phyloP scores from a whole-genome alignment of 2,888 invertebrate species.

The Cantharis lateralis region DNA sequence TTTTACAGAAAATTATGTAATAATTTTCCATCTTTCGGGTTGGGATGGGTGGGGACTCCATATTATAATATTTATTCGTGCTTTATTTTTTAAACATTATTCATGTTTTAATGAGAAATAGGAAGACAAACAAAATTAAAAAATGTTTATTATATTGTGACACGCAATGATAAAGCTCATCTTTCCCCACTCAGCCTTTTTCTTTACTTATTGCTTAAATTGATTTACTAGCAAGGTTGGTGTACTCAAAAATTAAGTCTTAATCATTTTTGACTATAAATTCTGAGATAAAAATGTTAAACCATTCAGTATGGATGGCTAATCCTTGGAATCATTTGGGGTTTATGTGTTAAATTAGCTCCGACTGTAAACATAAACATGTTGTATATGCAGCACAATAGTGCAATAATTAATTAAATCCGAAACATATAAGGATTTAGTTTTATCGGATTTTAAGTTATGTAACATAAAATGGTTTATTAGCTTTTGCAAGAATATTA shows the following conservation, averaged over 20 bases:
- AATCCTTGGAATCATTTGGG: not conserved
- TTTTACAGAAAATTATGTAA: not conserved
- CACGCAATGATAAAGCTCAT: not conserved
- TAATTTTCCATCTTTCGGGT: not conserved
- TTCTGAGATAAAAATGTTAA: not conserved
- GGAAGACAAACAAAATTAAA: not conserved
- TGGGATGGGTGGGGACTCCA: not conserved
- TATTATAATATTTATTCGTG: not conserved
- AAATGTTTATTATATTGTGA: not conserved
- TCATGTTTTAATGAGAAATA: not conserved
- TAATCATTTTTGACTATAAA: not conserved
- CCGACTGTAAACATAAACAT: not conserved
- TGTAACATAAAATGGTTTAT: not conserved
- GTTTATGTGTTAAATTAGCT: not conserved
- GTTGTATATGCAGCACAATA: not conserved
- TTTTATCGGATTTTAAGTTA: not conserved
- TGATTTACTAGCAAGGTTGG: not conserved
- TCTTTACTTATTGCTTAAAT: not conserved
- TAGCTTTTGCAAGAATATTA: not conserved
- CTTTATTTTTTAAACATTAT: not conserved
- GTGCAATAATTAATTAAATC: not conserved
- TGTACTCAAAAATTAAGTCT: not conserved
- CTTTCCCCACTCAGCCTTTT: not conserved
- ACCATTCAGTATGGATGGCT: not conserved
- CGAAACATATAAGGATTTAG: not conserved